These are phyloP conservation scores for Ochropleura leucogaster DNA, from an alignment of 2,888 invertebrate species.

Conservation along the genomic window DNA sequence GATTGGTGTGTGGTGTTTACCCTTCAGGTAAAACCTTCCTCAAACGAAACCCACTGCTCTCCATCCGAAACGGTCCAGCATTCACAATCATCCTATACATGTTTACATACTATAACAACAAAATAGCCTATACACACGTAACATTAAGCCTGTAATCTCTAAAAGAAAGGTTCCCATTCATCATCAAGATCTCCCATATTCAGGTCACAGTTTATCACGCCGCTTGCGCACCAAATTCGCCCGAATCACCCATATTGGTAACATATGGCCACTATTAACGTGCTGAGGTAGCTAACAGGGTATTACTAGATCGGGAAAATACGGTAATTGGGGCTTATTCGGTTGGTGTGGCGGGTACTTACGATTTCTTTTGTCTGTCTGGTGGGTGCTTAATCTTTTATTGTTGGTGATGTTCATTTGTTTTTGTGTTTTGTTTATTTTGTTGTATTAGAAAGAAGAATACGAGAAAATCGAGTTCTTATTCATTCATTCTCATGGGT, in stretches of 20 bases:
- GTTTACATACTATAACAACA: not conserved
- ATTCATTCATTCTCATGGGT: too few species aligned
- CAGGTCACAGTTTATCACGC: constrained; percentile 64
- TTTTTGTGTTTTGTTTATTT: not conserved
- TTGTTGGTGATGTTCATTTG: constrained; percentile 42
- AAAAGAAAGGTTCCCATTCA: constrained; percentile 27
- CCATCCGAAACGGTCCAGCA: too few species aligned
- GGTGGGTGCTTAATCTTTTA: constrained; percentile 36
- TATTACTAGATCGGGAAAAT: constrained; percentile 58
- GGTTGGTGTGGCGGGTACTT: constrained; percentile 23
- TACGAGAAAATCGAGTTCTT: too few species aligned
- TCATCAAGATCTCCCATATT: constrained; percentile 45
- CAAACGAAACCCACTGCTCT: too few species aligned
- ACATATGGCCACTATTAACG: constrained; percentile 61
- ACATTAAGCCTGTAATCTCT: constrained; percentile 19
- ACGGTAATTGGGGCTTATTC: constrained; percentile 62
- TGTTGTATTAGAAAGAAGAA: not conserved
- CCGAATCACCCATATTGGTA: constrained; percentile 65
- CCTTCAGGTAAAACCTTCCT: too few species aligned
- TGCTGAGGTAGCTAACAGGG: constrained; percentile 55
- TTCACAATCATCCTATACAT: not conserved
- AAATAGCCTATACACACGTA: not conserved
- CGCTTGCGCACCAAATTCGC: constrained; percentile 46
- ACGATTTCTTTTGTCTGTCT: constrained; percentile 54
- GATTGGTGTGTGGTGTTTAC: too few species aligned